Base-by-base conservation (phyloP, 2,888 invertebrate species). In the Eumacrocentrus americanus region DNA sequence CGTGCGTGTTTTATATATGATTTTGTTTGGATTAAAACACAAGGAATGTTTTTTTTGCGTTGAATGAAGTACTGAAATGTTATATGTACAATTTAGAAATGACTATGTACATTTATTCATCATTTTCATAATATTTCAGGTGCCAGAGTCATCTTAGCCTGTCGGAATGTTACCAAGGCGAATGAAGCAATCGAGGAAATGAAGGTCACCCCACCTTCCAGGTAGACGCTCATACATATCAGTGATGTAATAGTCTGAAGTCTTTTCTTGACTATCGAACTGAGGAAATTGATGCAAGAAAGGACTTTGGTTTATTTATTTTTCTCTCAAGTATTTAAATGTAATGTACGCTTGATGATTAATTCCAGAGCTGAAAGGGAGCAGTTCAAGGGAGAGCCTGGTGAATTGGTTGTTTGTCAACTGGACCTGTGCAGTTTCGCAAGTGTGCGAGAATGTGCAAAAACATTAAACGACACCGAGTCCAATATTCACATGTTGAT, bases 401-500 rank as follows among this genome's bases (percentile, higher is more conserved):
- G 78, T 2, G 74, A 77, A 60, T 40, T 79, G 2, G 61, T 61
- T 0, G 65, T 75, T 4, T 73, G 69, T 52, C 69, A 71, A 38
- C 71, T 85, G 38, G 86, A 89, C 70, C 77, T 89, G 3, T 79
- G 82, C 25, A 86, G 85, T 62, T 70, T 88, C 5, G 75, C 76
- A 2, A 87, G 87, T 18, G 84, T 89, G 0, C 74, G 83, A 11
- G 78, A 81, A 57, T 89, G 88, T 70, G 85, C 83, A 9, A 67
- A 83, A 4, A 72, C 71, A 12, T 71, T 84, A 3, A 58, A 61
- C 20, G 75, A 81, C 23, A 82, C 78, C 4, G 85, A 88, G 71
- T 18, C 72, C 0, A 82, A 83, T 60, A 83, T 90, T 4, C 85
- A 90, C 70, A 82, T 90, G 56, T 81, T 90, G 1, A 85, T 90